Evolutionary conservation across 2,113 vertebrate species (phyloP), one percentile per base, ranked within the genome.

Genomic region (Orycteropus afer): DNA sequence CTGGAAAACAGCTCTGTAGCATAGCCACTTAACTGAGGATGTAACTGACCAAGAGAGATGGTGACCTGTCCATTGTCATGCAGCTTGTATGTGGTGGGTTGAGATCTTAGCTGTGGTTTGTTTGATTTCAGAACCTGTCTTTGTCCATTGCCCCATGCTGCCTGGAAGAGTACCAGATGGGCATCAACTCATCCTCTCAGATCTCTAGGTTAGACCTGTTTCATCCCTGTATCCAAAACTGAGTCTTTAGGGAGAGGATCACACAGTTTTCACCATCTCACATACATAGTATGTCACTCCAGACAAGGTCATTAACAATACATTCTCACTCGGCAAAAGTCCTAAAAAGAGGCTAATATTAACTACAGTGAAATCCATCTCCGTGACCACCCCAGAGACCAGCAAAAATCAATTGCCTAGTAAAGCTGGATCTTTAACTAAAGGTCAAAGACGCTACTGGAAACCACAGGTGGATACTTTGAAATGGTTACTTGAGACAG

Each of bases 331-430:
- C 85, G 96, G 96, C 94, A 92, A 93, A 95, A 95, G 88, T 86
- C 84, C 96, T 97, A 77, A 78, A 95, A 93, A 63, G 96, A 92
- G 55, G 79, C 84, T 90, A 84, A 89, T 95, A 92, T 96, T 87
- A 97, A 97, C 81, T 77, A 94, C 37, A 73, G 91, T 51, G 83
- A 95, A 94, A 87, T 86, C 76, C 49, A 71, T 83, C 83, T 94
- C 95, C 89, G 86, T 45, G 83, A 83, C 85, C 7, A 13, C 94
- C 89, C 91, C 77, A 78, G 95, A 96, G 91, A 96, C 79, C 59
- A 84, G 87, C 94, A 97, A 97, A 96, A 96, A 98, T 96, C 96
- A 96, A 96, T 96, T 90, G 96, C 93, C 94, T 97, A 85, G 63
- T 96, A 96, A 97, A 93, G 94, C 73, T 91, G 95, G 90, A 93